Conservation (phyloP, 1,140 invertebrate species). For the Drosophila ambigua region DNA sequence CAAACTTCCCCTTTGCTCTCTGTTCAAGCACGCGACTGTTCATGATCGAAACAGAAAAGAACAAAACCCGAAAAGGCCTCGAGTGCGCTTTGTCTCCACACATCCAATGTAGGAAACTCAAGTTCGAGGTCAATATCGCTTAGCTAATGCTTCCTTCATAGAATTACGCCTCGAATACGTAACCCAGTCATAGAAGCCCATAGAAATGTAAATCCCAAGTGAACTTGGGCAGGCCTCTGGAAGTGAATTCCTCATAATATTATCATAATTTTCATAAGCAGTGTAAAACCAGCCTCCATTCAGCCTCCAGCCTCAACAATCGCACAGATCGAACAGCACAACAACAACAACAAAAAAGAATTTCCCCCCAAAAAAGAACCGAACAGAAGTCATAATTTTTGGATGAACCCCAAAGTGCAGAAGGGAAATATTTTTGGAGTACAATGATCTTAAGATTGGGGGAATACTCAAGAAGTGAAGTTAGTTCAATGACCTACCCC, state of each 20-base stretch:
- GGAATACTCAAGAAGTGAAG: not conserved
- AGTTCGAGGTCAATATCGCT: conserved; percentile 69
- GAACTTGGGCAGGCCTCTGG: conserved; percentile 56
- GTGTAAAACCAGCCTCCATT: conserved; percentile 47
- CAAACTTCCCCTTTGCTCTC: not conserved
- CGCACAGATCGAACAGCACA: not conserved
- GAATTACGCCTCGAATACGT: conserved; percentile 34
- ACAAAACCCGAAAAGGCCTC: conserved; percentile 19
- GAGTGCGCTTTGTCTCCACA: conserved; percentile 29
- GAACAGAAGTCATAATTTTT: conserved; percentile 16
- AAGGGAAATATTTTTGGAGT: conserved; percentile 39
- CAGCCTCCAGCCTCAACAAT: conserved; percentile 17
- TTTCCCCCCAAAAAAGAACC: conserved; percentile 22
- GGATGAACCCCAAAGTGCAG: conserved; percentile 11
- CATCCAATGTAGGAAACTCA: conserved; percentile 50
- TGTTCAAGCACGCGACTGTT: too few species aligned
- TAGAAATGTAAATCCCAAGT: conserved; percentile 47
- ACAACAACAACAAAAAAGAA: conserved; percentile 1
- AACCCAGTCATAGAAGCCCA: conserved; percentile 13
- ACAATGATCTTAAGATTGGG: conserved; percentile 35
- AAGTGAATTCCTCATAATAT: conserved; percentile 41
- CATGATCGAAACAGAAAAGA: not conserved
- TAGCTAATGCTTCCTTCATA: conserved; percentile 65
- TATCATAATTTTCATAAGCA: conserved; percentile 47
- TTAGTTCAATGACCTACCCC: conserved; percentile 65